These are phyloP conservation scores for Dasyprocta punctata DNA, from an alignment of 2,113 vertebrate genomes.

Conservation along the genomic window DNA sequence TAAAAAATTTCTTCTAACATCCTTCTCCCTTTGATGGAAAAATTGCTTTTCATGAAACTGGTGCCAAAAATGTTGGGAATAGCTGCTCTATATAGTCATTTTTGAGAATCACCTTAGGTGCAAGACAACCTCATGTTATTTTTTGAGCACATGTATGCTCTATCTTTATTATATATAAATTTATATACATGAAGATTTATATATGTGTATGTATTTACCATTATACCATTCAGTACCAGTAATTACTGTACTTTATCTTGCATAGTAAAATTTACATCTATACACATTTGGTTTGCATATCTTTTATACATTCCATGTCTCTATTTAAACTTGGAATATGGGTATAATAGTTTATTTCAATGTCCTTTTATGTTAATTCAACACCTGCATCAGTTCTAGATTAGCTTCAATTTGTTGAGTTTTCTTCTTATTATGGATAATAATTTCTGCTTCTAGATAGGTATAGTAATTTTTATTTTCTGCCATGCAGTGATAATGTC, in stretches of 20 bases:
- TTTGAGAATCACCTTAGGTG: neutral
- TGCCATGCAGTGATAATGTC: neutral
- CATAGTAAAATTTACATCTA: neutral
- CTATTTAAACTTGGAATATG: neutral
- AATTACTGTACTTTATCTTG: neutral
- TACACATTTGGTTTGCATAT: neutral
- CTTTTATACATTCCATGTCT: neutral
- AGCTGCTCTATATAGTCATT: neutral
- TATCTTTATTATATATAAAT: neutral
- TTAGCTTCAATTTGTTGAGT: neutral
- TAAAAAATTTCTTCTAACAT: neutral
- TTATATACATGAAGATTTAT: neutral
- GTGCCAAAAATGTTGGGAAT: neutral
- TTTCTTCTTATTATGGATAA: neutral
- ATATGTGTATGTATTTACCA: neutral
- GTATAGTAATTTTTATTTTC: neutral
- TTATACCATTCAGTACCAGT: neutral
- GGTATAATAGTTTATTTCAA: neutral
- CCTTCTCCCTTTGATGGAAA: neutral
- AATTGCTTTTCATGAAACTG: neutral
- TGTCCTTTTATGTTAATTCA: neutral
- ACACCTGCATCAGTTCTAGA: neutral
- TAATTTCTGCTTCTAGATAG: neutral
- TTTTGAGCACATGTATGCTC: neutral
- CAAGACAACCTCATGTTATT: neutral